These are phyloP conservation scores for Salpingus planirostris DNA, from an alignment of 2,888 invertebrate genomes.

Conservation along the genomic window DNA sequence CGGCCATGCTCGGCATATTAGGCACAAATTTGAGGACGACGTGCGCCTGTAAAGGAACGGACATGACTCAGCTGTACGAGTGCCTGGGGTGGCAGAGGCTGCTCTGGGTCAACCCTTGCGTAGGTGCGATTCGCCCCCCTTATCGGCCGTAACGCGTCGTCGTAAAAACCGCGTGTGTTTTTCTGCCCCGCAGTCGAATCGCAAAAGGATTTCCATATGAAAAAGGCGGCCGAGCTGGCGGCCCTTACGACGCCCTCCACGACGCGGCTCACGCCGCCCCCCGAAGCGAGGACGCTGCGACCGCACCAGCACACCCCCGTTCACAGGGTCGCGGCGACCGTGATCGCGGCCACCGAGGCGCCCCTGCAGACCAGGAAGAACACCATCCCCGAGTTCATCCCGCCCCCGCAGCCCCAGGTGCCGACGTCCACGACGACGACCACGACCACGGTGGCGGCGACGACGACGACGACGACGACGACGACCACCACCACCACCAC, in stretches of 20 bases:
- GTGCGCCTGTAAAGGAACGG: constrained; percentile 81
- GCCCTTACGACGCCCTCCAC: constrained; percentile 42
- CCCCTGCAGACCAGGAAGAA: constrained; percentile 35
- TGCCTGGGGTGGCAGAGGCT: constrained; percentile 86
- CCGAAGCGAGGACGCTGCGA: constrained; percentile 18
- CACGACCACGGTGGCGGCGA: constrained; percentile 35
- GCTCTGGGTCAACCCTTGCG: constrained; percentile 87
- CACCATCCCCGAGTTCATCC: constrained; percentile 44
- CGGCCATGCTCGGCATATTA: constrained; percentile 77
- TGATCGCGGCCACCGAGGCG: constrained; percentile 34
- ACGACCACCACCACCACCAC: constrained; percentile 49
- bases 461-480: constrained; percentile 38
- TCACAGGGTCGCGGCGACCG: constrained; percentile 30
- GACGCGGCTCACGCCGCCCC: constrained; percentile 23
- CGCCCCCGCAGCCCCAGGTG: constrained; percentile 40
- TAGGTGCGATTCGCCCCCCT: too few species aligned
- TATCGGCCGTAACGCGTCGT: background rate
- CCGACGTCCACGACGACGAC: constrained; percentile 34
- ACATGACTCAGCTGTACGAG: constrained; percentile 75
- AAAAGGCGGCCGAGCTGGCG: constrained; percentile 45
- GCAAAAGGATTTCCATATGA: constrained; percentile 77
- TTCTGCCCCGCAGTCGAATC: too few species aligned
- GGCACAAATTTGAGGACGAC: constrained; percentile 83
- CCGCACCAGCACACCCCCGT: constrained; percentile 20
- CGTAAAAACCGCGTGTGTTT: too few species aligned